phyloP scores from a whole-genome alignment of 1,140 invertebrate genomes.

The Tetragonula clypearis region DNA sequence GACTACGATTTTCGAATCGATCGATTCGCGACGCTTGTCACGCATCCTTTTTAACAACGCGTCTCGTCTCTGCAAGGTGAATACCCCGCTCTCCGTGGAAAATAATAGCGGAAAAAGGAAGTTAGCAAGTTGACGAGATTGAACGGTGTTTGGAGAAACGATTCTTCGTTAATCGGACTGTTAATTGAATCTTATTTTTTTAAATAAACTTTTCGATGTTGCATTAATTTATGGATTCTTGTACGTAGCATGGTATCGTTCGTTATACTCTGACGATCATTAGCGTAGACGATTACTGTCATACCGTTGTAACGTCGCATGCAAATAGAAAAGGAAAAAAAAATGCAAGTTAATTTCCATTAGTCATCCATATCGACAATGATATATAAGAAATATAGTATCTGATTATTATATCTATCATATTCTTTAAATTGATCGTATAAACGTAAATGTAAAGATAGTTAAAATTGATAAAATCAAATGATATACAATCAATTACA shows the following conservation, averaged over 20 bases:
- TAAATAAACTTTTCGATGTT: too few species aligned
- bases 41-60: neutral
- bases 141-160: neutral
- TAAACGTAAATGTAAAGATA: neutral
- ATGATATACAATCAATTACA: neutral
- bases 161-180: neutral
- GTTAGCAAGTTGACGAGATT: neutral
- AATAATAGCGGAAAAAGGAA: neutral
- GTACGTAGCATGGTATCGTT: neutral
- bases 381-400: neutral
- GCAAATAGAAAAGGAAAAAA: too few species aligned
- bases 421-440: neutral
- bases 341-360: neutral
- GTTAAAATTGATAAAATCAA: neutral
- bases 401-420: neutral
- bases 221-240: neutral
- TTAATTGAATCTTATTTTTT: neutral
- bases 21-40: conserved; percentile 3
- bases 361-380: neutral
- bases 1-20: conserved; percentile 26
- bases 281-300: neutral
- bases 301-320: neutral
- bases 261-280: neutral
- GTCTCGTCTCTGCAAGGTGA: too few species aligned
- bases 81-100: neutral